Evolutionary conservation across 2,888 invertebrate genomes (phyloP), one percentile per base, ranked within the genome.

Genomic region (Tetanocera ferruginea): DNA sequence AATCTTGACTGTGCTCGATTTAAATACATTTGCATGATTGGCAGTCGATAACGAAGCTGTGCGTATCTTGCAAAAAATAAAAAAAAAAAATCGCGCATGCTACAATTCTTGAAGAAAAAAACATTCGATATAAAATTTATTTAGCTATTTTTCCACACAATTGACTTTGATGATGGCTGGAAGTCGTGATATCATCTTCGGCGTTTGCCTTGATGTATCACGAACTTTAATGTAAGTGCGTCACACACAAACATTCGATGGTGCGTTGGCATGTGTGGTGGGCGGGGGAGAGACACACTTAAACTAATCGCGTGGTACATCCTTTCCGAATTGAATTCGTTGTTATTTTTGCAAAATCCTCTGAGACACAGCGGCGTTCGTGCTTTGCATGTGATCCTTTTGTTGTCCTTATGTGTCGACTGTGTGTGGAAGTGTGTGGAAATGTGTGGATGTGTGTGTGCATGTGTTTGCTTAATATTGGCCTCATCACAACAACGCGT

Each of bases 111-210:
- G n/a, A n/a, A n/a, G 62, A 49, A 14, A 23, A n/a, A 17, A 25
- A 49, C 66, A 69, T 60, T n/a, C 73, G 77, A 57, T 69, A 69
- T n/a, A 67, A 74, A 73, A 77, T 77, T 77, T 57, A 72, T 80
- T 79, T 84, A 82, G 82, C 83, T 84, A 84, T 85, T 87, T 87
- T 88, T 87, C 87, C 87, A 84, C 85, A 85, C 87, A 88, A 88
- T 88, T 87, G 86, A 87, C 84, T 87, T 87, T 87, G 86, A 87
- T 85, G 86, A 85, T 82, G 85, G 78, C 77, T 67, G 57, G 9
- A 52, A 51, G 75, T 67, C 69, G 60, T 69, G 76, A 76, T 69
- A 60, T 69, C 76, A 69, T 70, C 76, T 34, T 67, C 52, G 34
- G 14, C 49, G 31, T 23, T 23, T 67, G 34, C 49, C 67, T 64